Base-by-base conservation (phyloP, 2,888 invertebrate genomes). In the Ormyrus pomaceus region DNA sequence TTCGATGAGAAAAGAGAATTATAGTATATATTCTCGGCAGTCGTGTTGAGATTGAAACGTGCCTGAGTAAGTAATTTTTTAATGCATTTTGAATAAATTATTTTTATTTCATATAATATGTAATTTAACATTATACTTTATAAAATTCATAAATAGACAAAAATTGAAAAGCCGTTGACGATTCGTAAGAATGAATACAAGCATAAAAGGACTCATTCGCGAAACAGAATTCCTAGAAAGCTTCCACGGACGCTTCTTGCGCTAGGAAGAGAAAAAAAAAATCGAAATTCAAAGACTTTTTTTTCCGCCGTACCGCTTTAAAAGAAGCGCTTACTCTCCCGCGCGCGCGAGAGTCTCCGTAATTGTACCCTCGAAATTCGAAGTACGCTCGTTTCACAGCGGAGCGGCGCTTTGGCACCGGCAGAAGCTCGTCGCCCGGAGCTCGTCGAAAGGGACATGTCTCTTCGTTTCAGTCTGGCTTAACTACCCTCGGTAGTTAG, bases 401-500 rank as follows among this genome's bases (percentile, higher is more conserved):
- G 19, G 19, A 19, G 34, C 34, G 34, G 34, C 34, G 34, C 34
- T 34, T 34, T 34, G 34, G 34, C 34, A 4, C 34, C 34, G 34
- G 19, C 45, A 48, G 55, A 65, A 58, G n/a, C 13, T 34, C 34
- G 34, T 34, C 34, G 34, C 34, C 34, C 34, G 34, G 34, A 34
- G 34, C 34, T 34, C 34, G 34, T 34, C 34, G 13, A 87, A 89
- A 87, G 74, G 85, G 86, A 88, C 88, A 86, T 86, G 88, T 88
- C 86, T 85, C 85, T 83, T 83, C 83, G 86, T 87, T 87, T 87
- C 87, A 87, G 64, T 13, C 13, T 59, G 13, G 89, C 87, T 88
- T 85, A 87, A 87, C 88, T 86, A 86, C 61, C 61, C 61, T 2
- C 86, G 88, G 87, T 90, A 88, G 88, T 90, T 89, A 87, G 85